phyloP scores from a whole-genome alignment of 2,888 invertebrate species.

The Morpho achilles region DNA sequence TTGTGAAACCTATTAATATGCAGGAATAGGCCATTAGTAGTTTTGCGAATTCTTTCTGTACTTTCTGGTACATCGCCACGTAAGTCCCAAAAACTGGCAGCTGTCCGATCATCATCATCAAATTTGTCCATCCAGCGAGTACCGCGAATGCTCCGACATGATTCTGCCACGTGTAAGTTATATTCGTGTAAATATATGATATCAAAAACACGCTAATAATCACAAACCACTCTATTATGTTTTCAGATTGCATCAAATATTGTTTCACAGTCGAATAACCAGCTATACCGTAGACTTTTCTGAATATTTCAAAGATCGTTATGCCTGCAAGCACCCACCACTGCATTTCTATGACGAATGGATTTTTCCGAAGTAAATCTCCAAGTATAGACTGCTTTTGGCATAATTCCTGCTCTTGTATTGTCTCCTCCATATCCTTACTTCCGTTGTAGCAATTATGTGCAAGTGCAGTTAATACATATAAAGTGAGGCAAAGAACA shows the following conservation, averaged over 20 bases:
- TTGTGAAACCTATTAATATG: constrained; percentile 90
- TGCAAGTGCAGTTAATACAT: constrained; percentile 89
- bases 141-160: constrained; percentile 93
- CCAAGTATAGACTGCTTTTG: constrained; percentile 89
- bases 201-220: constrained; percentile 90
- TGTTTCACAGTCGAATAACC: constrained; percentile 90
- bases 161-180: constrained; percentile 89
- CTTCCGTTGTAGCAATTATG: constrained; percentile 92
- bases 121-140: constrained; percentile 91
- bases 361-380: constrained; percentile 86
- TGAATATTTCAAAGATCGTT: constrained; percentile 87
- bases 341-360: constrained; percentile 88
- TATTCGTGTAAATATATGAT: constrained; percentile 88
- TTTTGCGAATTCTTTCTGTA: constrained; percentile 92
- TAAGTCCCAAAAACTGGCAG: constrained; percentile 93
- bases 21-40: constrained; percentile 92
- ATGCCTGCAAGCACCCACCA: constrained; percentile 90
- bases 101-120: constrained; percentile 95
- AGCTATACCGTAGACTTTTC: constrained; percentile 89
- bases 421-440: constrained; percentile 85
- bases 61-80: constrained; percentile 94
- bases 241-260: constrained; percentile 90
- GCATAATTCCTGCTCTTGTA: constrained; percentile 86
- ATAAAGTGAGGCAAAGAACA: constrained; percentile 88
- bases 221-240: constrained; percentile 93